Evolutionary conservation across 2,113 vertebrate species (phyloP).

Genomic region (Malurus melanocephalus): DNA sequence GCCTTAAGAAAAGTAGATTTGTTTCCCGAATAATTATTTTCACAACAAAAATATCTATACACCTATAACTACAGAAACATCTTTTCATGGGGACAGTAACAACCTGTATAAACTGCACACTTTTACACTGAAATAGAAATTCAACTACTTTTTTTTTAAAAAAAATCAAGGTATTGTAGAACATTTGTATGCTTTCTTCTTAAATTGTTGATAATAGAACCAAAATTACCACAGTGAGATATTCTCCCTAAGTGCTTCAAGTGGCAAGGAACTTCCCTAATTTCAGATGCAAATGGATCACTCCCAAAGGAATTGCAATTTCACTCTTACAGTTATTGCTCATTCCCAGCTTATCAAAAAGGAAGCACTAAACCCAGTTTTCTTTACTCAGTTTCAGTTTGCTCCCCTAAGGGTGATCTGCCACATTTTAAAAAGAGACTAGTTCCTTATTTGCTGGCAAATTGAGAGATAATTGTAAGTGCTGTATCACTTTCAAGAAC

Average conservation of each 20-base stretch:
- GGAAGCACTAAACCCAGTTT: conserved; percentile 53
- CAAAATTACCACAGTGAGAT: conserved; percentile 52
- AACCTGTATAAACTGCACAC: conserved; percentile 50
- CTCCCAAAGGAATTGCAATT: conserved; percentile 33
- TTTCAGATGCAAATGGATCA: conserved; percentile 42
- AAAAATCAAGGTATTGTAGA: conserved; percentile 51
- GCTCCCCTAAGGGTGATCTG: conserved; percentile 45
- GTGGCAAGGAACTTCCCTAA: conserved; percentile 35
- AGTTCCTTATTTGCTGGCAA: conserved; percentile 60
- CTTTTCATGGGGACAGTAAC: conserved; percentile 44
- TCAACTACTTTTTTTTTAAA: conserved; percentile 21
- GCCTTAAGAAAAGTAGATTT: conserved; percentile 59
- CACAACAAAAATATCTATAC: conserved; percentile 66
- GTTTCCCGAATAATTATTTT: conserved; percentile 64
- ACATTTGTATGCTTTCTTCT: conserved; percentile 18
- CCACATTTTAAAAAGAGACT: conserved; percentile 25
- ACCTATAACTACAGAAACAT: conserved; percentile 57
- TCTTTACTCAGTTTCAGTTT: conserved; percentile 39
- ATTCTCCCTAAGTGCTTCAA: conserved; percentile 47
- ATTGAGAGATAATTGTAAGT: conserved; percentile 20
- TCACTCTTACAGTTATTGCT: conserved; percentile 41
- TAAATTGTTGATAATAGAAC: conserved; percentile 43
- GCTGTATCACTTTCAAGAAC: conserved; percentile 28
- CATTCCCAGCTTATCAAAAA: conserved; percentile 39
- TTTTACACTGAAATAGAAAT: conserved; percentile 58